A percentile compares a stretch with the other conserved stretches of the same genome.
Conservation (phyloP, 2,797 vertebrate species). For the Ptychadena robeensis region DNA sequence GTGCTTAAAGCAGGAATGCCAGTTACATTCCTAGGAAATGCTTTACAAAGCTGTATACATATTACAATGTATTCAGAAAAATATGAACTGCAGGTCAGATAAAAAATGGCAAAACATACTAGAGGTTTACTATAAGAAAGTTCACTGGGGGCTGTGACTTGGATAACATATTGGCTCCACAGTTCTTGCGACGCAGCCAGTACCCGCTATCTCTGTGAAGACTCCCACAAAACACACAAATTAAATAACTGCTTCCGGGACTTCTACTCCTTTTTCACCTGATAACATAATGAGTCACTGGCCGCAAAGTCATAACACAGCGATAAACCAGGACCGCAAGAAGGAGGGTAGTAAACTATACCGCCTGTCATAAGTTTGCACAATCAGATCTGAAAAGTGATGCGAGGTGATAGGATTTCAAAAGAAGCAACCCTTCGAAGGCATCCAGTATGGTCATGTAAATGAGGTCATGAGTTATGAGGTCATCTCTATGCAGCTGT, state of each 20-base stretch:
- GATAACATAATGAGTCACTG: neutral
- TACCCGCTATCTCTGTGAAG: neutral
- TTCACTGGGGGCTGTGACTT: neutral
- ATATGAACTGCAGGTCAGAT: neutral
- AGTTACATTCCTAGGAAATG: too few relatives aligned
- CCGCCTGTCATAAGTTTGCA: neutral
- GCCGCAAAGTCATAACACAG: neutral
- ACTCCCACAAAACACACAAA: conserved; percentile 6
- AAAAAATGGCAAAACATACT: neutral
- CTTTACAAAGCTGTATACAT: too few relatives aligned
- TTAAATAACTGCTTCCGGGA: neutral
- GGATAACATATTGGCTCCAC: neutral
- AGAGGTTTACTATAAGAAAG: neutral
- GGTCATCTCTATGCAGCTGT: too few relatives aligned
- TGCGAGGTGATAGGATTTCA: neutral
- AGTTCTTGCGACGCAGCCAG: neutral
- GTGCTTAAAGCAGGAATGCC: too few relatives aligned
- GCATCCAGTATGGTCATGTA: too few relatives aligned
- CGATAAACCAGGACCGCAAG: neutral
- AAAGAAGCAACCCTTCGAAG: too few relatives aligned
- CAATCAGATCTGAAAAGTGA: neutral
- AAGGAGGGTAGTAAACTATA: neutral
- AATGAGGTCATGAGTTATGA: too few relatives aligned
- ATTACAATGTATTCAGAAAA: neutral
- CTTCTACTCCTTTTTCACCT: neutral